Evolutionary conservation across 1,140 invertebrate species (phyloP), one percentile per base, ranked within the genome.

Genomic region (Teleopsis dalmanni): DNA sequence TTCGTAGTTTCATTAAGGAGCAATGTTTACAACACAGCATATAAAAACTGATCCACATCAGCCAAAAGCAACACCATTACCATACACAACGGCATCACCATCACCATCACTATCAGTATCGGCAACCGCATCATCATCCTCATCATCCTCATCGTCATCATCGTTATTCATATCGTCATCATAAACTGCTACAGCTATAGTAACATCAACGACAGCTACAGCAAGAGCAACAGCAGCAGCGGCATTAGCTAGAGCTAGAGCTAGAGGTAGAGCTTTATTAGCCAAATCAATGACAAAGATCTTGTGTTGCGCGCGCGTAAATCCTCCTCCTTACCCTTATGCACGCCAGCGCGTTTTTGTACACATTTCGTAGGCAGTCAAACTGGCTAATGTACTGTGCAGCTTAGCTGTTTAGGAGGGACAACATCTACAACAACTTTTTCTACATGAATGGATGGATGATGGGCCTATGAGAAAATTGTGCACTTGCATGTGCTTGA

Each of bases 401-500:
- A 4, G 19, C 26, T 18, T 19, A 43, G 18, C 40, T 26, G 23
- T 16, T 10, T 42, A 22, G 40, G n/a, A 18, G 18, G 23, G n/a
- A 21, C 41, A 19, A 43, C 13, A 8, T 29, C 7, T 29, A 8
- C 13, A 29, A 8, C 13, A 8, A 29, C 31, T 43, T 25, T 43
- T 43, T 16, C 16, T 29, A 16, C 23, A 26, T 19, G 16, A 19
- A 18, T 43, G 22, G 27, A 25, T 29, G 41, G 41, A 43, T 19
- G 31, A 6, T 43, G 41, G 41, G 27, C 25, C 25, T 43, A 43
- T 43, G 41, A 25, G 27, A 27, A 31, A 25, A 43, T 43, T 43
- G 41, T 27, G 41, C 41, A 43, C 41, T 43, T 43, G 41, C 41
- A n/a, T n/a, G 41, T 27, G 31, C 27, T 43, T 43, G 25, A 27